These are phyloP conservation scores for Sclerurus mexicanus DNA, from an alignment of 2,113 vertebrate genomes.

Conservation along the genomic window DNA sequence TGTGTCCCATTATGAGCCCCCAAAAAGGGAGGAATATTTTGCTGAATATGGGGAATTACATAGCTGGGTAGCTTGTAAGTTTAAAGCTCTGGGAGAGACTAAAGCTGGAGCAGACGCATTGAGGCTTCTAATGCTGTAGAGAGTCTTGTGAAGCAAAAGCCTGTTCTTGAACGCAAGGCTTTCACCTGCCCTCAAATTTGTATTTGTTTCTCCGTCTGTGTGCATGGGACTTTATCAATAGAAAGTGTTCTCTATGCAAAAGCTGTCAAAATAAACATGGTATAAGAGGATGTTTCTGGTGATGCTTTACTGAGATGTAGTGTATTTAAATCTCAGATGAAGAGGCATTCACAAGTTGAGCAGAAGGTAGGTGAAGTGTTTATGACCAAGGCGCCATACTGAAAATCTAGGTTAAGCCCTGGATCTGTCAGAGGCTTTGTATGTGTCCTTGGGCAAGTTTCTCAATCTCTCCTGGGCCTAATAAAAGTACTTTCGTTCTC, in stretches of 20 bases:
- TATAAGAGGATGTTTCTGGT: background rate
- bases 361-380: background rate
- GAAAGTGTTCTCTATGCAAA: background rate
- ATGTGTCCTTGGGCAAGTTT: slow-evolving; percentile 13
- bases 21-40: background rate
- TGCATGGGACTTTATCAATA: background rate
- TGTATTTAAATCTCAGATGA: background rate
- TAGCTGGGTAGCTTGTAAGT: background rate
- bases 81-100: background rate
- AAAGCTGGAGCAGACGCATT: background rate
- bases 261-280: background rate
- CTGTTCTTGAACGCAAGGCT: background rate
- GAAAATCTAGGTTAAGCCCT: slow-evolving; percentile 24
- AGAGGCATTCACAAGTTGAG: background rate
- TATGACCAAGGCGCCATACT: background rate
- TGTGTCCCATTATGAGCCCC: background rate
- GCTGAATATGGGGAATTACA: background rate
- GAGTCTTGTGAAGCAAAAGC: background rate
- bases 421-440: background rate
- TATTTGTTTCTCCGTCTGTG: background rate
- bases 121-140: background rate
- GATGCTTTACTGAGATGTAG: background rate
- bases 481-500: slow-evolving; percentile 19
- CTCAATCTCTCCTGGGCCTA: background rate
- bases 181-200: background rate